Evolutionary conservation across 2,888 invertebrate species (phyloP).

Genomic region (Eustalomyia histrio): DNA sequence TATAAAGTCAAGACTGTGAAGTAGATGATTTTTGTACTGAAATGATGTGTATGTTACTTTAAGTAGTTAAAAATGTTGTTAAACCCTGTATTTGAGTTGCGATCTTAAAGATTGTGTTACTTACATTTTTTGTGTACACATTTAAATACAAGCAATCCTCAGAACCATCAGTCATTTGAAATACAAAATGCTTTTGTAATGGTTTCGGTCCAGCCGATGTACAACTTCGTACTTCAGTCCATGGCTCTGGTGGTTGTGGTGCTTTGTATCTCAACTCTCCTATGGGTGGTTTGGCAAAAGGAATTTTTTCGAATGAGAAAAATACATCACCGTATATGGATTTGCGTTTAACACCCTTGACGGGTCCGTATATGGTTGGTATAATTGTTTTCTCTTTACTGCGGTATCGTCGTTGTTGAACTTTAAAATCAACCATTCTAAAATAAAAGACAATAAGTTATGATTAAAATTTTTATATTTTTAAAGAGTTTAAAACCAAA

Average conservation of each 20-base stretch:
- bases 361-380: slow-evolving; percentile 76
- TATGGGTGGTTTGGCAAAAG: slow-evolving; percentile 78
- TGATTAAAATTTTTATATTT: neutral
- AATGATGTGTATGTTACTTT: too few species aligned
- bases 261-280: slow-evolving; percentile 78
- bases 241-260: slow-evolving; percentile 79
- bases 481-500: too few species aligned
- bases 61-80: too few species aligned
- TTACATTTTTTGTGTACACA: slow-evolving; percentile 79
- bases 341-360: slow-evolving; percentile 77
- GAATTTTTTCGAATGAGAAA: slow-evolving; percentile 78
- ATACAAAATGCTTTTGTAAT: slow-evolving; percentile 77
- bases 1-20: too few species aligned
- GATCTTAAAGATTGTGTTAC: too few species aligned
- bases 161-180: slow-evolving; percentile 79
- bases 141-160: slow-evolving; percentile 82
- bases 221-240: slow-evolving; percentile 80
- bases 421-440: slow-evolving; percentile 76
- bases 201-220: slow-evolving; percentile 77
- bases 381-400: slow-evolving; percentile 74
- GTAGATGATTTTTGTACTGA: too few species aligned
- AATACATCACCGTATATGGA: slow-evolving; percentile 77
- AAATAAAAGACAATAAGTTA: slow-evolving; percentile 11
- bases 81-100: too few species aligned
- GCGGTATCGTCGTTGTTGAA: slow-evolving; percentile 73